Conservation (phyloP, 2,888 invertebrate genomes). For the Ophraella communa region DNA sequence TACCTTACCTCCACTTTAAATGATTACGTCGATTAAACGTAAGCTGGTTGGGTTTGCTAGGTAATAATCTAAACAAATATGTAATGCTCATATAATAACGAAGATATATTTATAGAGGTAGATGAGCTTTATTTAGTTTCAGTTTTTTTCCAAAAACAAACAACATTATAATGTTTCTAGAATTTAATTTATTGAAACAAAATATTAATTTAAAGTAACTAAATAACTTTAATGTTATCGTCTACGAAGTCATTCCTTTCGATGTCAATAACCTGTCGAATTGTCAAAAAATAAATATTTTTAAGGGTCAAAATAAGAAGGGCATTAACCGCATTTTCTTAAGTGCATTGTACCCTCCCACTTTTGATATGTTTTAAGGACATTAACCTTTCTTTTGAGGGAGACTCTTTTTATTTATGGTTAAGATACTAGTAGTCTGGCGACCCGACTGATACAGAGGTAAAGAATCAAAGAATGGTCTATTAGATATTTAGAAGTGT, state of each 20-base stretch:
- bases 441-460: background rate
- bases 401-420: slow-evolving; percentile 8
- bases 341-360: slow-evolving; percentile 6
- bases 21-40: no score
- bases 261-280: slow-evolving; percentile 15
- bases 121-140: no score
- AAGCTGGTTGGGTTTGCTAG: no score
- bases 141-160: no score
- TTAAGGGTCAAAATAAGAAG: slow-evolving; percentile 11
- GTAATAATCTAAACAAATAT: no score
- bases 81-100: no score
- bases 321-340: slow-evolving; percentile 16
- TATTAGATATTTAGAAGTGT: background rate
- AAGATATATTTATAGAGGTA: no score
- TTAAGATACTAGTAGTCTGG: background rate
- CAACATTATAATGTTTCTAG: no score
- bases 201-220: background rate
- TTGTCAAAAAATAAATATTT: slow-evolving; percentile 19
- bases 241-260: background rate
- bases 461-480: background rate
- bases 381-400: slow-evolving; percentile 16
- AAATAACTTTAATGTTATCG: background rate
- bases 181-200: background rate
- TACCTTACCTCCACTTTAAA: no score
- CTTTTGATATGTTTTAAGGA: slow-evolving; percentile 8